Evolutionary conservation across 2,888 invertebrate species (phyloP).

Genomic region (Lasioglossum marginatum): DNA sequence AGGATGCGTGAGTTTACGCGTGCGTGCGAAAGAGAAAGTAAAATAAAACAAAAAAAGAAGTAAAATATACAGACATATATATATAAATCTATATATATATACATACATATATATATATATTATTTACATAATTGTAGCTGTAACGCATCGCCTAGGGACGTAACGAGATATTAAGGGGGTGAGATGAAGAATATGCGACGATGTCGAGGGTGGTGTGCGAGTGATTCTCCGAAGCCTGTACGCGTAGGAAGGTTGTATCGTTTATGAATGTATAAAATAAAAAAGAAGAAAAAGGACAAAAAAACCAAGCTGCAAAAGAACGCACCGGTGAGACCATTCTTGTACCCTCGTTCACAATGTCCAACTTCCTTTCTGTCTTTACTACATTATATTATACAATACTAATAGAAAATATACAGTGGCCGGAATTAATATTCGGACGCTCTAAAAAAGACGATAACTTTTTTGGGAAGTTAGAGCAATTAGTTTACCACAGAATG

Average conservation of each 20-base stretch:
- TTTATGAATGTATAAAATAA: slow-evolving; percentile 81
- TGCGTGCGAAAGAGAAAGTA: slow-evolving; percentile 8
- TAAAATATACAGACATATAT: slow-evolving; percentile 12
- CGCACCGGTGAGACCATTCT: background rate
- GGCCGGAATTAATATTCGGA: too few relatives aligned
- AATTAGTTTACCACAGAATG: too few relatives aligned
- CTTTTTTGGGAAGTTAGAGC: too few relatives aligned
- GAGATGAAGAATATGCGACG: slow-evolving; percentile 14
- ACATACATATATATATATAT: slow-evolving; percentile 51
- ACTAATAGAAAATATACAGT: too few relatives aligned
- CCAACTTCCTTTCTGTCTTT: background rate
- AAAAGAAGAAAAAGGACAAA: slow-evolving; percentile 71
- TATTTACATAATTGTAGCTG: slow-evolving; percentile 46
- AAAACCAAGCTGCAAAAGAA: slow-evolving; percentile 67
- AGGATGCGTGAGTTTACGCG: slow-evolving; percentile 9
- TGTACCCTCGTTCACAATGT: background rate
- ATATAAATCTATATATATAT: slow-evolving; percentile 45
- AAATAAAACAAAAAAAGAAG: slow-evolving; percentile 19
- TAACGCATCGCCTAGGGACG: slow-evolving; percentile 45
- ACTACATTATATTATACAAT: too few relatives aligned
- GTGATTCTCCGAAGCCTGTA: slow-evolving; percentile 76
- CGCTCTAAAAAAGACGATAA: too few relatives aligned
- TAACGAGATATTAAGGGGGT: slow-evolving; percentile 22
- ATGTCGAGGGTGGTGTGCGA: slow-evolving; percentile 67
- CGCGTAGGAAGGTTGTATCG: slow-evolving; percentile 80